Conservation (phyloP, 92 coral and sea anemone species). For the Heteractis magnifica region DNA sequence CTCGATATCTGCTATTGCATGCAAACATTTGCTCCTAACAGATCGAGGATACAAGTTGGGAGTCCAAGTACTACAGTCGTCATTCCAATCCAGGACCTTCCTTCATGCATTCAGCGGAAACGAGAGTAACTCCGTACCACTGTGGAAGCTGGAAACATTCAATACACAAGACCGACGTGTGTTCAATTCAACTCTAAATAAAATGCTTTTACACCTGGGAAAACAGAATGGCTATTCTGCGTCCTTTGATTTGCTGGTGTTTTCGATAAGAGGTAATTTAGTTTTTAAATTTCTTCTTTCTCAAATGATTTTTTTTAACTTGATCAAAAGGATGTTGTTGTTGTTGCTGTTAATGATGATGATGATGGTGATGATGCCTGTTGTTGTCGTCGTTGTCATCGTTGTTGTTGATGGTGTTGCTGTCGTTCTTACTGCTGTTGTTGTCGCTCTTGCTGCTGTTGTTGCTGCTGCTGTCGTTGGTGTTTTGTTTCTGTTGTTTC, state of each 20-base stretch:
- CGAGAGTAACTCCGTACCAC: neutral
- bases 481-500: too few species aligned
- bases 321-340: too few species aligned
- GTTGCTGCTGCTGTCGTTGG: too few species aligned
- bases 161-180: slow-evolving; percentile 32
- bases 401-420: too few species aligned
- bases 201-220: slow-evolving; percentile 26
- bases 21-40: slow-evolving; percentile 44
- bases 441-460: too few species aligned
- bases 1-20: neutral
- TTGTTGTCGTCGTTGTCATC: too few species aligned
- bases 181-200: slow-evolving; percentile 29
- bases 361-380: too few species aligned
- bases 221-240: neutral
- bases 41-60: slow-evolving; percentile 42
- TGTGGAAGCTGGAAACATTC: slow-evolving; percentile 30
- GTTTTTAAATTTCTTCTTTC: neutral
- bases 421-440: too few species aligned
- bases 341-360: too few species aligned
- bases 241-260: slow-evolving; percentile 31
- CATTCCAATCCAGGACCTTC: neutral
- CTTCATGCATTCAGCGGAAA: slow-evolving; percentile 37
- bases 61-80: slow-evolving; percentile 36
- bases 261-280: slow-evolving; percentile 48
- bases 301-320: neutral